Evolutionary conservation across 2,888 invertebrate species (phyloP), one percentile per base, ranked within the genome.

Genomic region (Drosophila lacicola): DNA sequence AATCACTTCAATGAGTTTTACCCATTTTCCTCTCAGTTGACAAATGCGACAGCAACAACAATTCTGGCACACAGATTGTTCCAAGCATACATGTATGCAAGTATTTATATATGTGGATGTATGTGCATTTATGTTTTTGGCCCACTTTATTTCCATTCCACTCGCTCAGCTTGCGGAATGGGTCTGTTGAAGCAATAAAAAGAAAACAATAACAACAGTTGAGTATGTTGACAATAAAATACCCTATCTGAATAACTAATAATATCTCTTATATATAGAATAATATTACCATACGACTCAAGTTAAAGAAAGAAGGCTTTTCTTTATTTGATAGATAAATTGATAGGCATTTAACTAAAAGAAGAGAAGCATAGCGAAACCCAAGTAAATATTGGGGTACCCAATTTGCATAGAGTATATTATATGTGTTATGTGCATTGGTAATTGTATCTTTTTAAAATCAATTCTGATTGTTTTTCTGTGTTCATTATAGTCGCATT

Each of bases 21-120:
- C 72, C 87, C 74, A 80, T 88, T 88, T 83, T 87, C 84, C 85
- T 84, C 89, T 81, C 74, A 78, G 86, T 89, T 83, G 82, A 89
- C 89, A 83, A 89, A 89, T 88, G 87, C 80, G 87, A 68, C 89
- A 77, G 66, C 62, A 60, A 47, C 64, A 71, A 50, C 44, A 51
- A 55, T 51, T 4, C 60, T 58, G 53, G 47, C 75, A 77, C 67
- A 74, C 78, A 39, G 63, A n/a, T 67, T 54, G 42, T 33, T 65
- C 45, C 75, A 80, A 72, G 72, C 83, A 25, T 33, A n/a, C 34
- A n/a, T 42, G 49, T 64, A 63, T 70, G 69, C 25, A 25, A 25
- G 25, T 8, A 8, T 29, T 29, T 29, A 29, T 8, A 29, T 74
- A 8, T 45, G 45, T 47, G n/a, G 54, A 53, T 25, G 13, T 17